A percentile compares a stretch with the other conserved stretches of the same genome.
These are phyloP conservation scores for Acanthoscelides obtectus DNA, from an alignment of 2,888 invertebrate species.

Conservation along the genomic window DNA sequence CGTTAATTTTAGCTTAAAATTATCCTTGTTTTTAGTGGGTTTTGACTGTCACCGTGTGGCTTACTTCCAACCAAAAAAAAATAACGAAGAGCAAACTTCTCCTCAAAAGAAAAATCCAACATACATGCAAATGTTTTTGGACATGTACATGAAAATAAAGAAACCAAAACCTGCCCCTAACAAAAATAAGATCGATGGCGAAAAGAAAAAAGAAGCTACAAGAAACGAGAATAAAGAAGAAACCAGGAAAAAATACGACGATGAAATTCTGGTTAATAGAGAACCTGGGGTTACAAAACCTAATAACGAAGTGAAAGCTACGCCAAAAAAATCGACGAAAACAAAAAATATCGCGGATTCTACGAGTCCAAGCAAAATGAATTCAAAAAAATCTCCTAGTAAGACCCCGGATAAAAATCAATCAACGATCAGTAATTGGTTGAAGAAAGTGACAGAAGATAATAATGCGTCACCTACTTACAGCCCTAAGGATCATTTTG, in stretches of 20 bases:
- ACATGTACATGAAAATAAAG: conserved; percentile 27
- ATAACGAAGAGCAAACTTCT: conserved; percentile 4
- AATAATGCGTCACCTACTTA: neutral
- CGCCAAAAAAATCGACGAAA: neutral
- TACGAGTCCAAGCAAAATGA: neutral
- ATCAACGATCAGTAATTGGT: neutral
- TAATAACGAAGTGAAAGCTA: neutral
- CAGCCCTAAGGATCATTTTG: neutral
- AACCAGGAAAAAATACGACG: neutral
- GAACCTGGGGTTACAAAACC: neutral
- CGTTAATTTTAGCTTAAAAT: no score
- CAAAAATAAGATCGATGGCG: neutral
- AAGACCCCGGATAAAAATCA: neutral
- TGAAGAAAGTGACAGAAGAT: neutral
- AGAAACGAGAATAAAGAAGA: neutral
- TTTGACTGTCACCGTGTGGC: conserved; percentile 44
- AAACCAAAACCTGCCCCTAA: neutral
- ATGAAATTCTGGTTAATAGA: neutral
- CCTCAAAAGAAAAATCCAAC: conserved; percentile 13
- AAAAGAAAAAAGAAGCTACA: conserved; percentile 1
- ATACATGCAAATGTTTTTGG: conserved; percentile 31
- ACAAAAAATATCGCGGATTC: no score
- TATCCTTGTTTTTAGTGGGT: conserved; percentile 49
- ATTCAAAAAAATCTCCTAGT: neutral
- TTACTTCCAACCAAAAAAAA: conserved; percentile 6